Percentiles rank a stretch among this genome's conserved stretches.
phyloP scores from a whole-genome alignment of 2,113 vertebrate species.

The Nerophis lumbriciformis region DNA sequence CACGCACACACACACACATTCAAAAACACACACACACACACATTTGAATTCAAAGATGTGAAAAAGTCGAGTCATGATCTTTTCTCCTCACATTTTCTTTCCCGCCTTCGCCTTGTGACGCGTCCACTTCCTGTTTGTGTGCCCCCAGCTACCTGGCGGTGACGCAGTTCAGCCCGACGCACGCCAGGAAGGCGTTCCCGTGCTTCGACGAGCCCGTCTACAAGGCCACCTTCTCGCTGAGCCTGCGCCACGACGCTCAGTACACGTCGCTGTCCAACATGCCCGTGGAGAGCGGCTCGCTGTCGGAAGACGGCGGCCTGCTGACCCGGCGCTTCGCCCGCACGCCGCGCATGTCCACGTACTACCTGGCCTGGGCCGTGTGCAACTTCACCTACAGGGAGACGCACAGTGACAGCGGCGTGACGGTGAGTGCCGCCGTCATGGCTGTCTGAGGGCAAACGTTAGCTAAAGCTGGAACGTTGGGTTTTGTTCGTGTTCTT shows the following conservation, averaged over 20 bases:
- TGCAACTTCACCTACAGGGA: constrained; percentile 95
- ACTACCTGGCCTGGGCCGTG: constrained; percentile 95
- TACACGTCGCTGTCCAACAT: constrained; percentile 96
- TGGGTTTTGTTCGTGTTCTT: too few relatives aligned
- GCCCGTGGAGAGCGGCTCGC: constrained; percentile 83
- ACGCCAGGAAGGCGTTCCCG: constrained; percentile 96
- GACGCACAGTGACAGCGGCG: constrained; percentile 79
- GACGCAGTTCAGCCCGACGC: constrained; percentile 94
- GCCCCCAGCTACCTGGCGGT: constrained; percentile 83
- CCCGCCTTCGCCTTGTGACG: too few relatives aligned
- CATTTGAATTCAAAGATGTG: background rate
- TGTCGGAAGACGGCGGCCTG: constrained; percentile 87
- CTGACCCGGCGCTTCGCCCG: constrained; percentile 86
- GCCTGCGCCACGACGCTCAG: constrained; percentile 85
- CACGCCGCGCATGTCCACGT: constrained; percentile 96
- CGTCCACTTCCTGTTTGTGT: constrained; percentile 10
- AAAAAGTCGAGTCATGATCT: background rate
- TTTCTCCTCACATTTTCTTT: too few relatives aligned
- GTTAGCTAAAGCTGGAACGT: too few relatives aligned
- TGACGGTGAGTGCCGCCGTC: constrained; percentile 78
- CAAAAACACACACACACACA: constrained; percentile 6
- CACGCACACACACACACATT: constrained; percentile 12
- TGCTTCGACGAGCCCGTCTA: constrained; percentile 98
- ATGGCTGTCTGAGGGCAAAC: background rate
- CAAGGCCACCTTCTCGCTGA: constrained; percentile 95